Conservation (phyloP, 2,888 invertebrate species). For the Timema cristinae region DNA sequence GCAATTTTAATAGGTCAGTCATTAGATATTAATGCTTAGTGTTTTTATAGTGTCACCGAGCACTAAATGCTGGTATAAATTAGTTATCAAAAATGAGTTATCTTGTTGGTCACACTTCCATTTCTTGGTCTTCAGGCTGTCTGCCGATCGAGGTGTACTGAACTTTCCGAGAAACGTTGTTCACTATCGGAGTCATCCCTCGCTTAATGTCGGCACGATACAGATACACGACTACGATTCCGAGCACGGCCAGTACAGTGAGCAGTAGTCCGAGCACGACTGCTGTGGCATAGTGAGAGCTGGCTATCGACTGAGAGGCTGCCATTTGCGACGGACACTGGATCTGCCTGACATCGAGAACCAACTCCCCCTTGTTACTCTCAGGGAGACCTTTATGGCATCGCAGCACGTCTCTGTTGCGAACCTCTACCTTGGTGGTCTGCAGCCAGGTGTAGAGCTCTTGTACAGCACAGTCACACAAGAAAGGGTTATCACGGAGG, state of each 20-base stretch:
- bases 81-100: no score
- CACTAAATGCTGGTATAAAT: no score
- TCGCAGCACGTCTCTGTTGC: slow-evolving; percentile 52
- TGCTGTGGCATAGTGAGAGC: slow-evolving; percentile 36
- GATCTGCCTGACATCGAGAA: slow-evolving; percentile 35
- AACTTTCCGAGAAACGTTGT: slow-evolving; percentile 63
- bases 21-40: no score
- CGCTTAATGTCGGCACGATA: slow-evolving; percentile 56
- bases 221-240: slow-evolving; percentile 57
- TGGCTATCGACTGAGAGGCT: not conserved
- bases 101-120: slow-evolving; percentile 23
- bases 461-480: slow-evolving; percentile 62
- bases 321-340: slow-evolving; percentile 28
- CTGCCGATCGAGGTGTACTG: slow-evolving; percentile 68
- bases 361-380: slow-evolving; percentile 35
- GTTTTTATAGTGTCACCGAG: no score
- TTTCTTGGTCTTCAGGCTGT: slow-evolving; percentile 29
- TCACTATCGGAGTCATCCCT: slow-evolving; percentile 58
- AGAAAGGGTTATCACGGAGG: slow-evolving; percentile 62
- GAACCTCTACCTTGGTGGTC: slow-evolving; percentile 56
- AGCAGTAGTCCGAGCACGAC: slow-evolving; percentile 49
- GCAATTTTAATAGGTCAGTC: no score
- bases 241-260: slow-evolving; percentile 52
- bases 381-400: slow-evolving; percentile 46
- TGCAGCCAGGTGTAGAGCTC: slow-evolving; percentile 61